Conservation (phyloP, 1,140 invertebrate genomes). For the Archegozetes longisetosus region DNA sequence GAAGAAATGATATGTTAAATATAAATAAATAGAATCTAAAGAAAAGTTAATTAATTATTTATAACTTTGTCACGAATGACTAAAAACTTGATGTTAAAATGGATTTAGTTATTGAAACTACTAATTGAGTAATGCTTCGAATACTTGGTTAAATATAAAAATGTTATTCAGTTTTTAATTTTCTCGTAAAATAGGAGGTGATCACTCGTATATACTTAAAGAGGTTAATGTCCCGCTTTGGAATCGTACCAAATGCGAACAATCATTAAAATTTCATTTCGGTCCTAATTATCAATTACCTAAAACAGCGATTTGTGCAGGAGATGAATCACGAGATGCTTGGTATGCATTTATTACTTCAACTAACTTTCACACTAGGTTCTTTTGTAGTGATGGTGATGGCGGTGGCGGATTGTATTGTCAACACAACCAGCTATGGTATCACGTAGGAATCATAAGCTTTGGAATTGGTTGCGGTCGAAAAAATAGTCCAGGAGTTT, state of each 20-base stretch:
- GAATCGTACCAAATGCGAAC: conserved; percentile 29
- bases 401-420: conserved; percentile 24
- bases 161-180: too few species aligned
- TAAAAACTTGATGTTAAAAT: too few species aligned
- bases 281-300: conserved; percentile 32
- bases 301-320: conserved; percentile 35
- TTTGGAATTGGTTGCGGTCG: conserved; percentile 53
- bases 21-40: too few species aligned
- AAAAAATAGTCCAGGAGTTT: conserved; percentile 48
- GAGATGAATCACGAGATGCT: conserved; percentile 33
- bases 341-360: conserved; percentile 30
- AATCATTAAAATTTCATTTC: conserved; percentile 29
- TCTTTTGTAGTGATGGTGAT: conserved; percentile 16
- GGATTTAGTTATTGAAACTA: too few species aligned
- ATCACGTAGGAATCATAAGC: conserved; percentile 47
- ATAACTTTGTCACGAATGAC: too few species aligned
- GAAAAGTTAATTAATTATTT: too few species aligned
- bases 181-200: conserved; percentile 25
- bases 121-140: too few species aligned
- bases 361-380: conserved; percentile 22
- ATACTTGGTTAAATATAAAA: too few species aligned
- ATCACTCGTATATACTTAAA: conserved; percentile 33
- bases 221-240: conserved; percentile 34
- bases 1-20: too few species aligned
- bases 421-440: conserved; percentile 30